These are phyloP conservation scores for Polymixis lichenea DNA, from an alignment of 2,888 invertebrate species.

Conservation along the genomic window DNA sequence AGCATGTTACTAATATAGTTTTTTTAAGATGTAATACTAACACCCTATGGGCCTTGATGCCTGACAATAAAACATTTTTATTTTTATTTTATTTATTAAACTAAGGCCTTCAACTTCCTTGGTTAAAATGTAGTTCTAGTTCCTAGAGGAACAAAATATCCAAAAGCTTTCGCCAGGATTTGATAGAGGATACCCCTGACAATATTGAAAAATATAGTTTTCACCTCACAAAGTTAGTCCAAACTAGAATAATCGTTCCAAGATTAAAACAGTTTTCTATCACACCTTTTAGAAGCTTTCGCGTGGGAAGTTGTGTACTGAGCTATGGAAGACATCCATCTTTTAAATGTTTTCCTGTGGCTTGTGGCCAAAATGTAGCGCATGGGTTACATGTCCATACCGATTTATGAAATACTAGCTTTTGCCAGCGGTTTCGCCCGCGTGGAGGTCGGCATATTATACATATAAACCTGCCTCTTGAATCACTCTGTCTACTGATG, in stretches of 20 bases:
- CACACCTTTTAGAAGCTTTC: not conserved
- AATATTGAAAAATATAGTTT: not conserved
- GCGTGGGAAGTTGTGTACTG: slow-evolving; percentile 2
- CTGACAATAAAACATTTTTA: too few species aligned
- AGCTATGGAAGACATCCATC: slow-evolving; percentile 18
- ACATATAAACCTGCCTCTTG: too few species aligned
- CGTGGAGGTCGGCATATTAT: too few species aligned
- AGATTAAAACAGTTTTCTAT: not conserved
- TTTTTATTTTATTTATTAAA: not conserved
- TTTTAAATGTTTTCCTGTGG: slow-evolving; percentile 38
- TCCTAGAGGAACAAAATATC: not conserved
- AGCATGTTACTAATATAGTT: too few species aligned
- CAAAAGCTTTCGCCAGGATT: not conserved
- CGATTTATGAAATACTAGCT: slow-evolving; percentile 3
- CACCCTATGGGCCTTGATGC: too few species aligned
- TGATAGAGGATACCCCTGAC: too few species aligned
- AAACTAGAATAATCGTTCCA: not conserved
- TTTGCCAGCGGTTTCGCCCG: too few species aligned
- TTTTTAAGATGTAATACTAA: too few species aligned
- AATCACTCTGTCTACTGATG: too few species aligned
- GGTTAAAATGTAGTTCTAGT: not conserved
- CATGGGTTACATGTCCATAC: not conserved
- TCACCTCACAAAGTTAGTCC: not conserved
- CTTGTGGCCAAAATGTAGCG: slow-evolving; percentile 30
- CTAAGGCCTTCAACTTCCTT: not conserved